Evolutionary conservation across 2,113 vertebrate genomes (phyloP), one percentile per base, ranked within the genome.

Genomic region (Muntiacus muntjak): DNA sequence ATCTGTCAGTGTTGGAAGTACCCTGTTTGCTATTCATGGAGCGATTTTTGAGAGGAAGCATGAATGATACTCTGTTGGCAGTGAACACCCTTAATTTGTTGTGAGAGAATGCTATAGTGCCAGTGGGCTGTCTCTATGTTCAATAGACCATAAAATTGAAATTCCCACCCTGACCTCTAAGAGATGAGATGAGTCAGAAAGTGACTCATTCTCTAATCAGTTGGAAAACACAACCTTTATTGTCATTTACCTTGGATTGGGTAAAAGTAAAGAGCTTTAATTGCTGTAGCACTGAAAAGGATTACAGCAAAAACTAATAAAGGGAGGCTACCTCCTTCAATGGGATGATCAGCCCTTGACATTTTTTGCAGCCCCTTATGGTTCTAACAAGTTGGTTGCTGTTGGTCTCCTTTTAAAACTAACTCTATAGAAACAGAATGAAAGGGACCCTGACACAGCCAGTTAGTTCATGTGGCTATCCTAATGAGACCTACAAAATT

Each of bases 111-210:
- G 40, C 79, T 57, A 17, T 64, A 98, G 64, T 1, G n/a, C 87
- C 86, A 89, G 47, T 96, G 89, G 87, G 84, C 43, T 96, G 92
- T 89, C 87, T 97, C 87, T n/a, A 64, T 96, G 82, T 95, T 98
- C 95, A 98, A 87, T 97, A 97, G 97, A 97, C 97, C 95, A 94
- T 98, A 86, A 98, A 96, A 98, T 97, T 97, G 82, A 96, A 97
- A 97, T 96, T 98, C 36, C 81, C 90, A 94, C 82, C 40, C 92
- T 97, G 97, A 97, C 94, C 93, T 98, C 85, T 85, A 95, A 91
- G 67, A 96, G 95, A 95, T 88, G 89, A 92, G 90, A 98, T 98
- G 97, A 98, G 86, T 98, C 98, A 98, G 88, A 97, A 97, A 86
- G 78, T 98, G 96, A 98, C 54, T 98, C 97, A 98, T 95, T 95